Conservation (phyloP, 2,888 invertebrate species). For the Caenorhabditis zanzibari region DNA sequence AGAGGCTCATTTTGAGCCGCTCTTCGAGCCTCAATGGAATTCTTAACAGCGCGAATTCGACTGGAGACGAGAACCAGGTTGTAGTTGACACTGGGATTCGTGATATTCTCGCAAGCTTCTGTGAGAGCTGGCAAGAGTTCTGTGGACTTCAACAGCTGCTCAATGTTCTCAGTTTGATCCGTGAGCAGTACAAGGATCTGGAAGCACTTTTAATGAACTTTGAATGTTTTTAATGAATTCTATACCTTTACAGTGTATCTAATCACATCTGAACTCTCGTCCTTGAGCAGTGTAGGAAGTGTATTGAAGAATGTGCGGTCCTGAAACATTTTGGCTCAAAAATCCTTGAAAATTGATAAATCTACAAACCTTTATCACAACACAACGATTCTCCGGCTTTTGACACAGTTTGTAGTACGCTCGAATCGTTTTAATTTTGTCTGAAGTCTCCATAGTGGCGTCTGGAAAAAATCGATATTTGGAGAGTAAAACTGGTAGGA, state of each 20-base stretch:
- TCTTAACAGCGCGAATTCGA: conserved; percentile 62
- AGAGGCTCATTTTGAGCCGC: conserved; percentile 46
- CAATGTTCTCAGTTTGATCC: conserved; percentile 65
- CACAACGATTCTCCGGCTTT: conserved; percentile 61
- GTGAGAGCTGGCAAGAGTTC: conserved; percentile 48
- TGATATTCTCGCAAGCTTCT: conserved; percentile 62
- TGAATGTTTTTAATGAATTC: background rate
- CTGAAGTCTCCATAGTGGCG: conserved; percentile 1
- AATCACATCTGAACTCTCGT: conserved; percentile 64
- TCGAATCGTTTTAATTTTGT: conserved; percentile 61
- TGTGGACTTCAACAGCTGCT: conserved; percentile 51
- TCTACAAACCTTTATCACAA: conserved; percentile 65
- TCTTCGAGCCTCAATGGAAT: conserved; percentile 43
- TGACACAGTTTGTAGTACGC: conserved; percentile 71
- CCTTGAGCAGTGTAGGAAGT: conserved; percentile 55
- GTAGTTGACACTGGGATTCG: conserved; percentile 66
- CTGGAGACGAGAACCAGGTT: conserved; percentile 68
- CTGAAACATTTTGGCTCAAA: conserved; percentile 29
- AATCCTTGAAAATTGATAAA: background rate
- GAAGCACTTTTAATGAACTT: background rate
- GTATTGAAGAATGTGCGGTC: conserved; percentile 66
- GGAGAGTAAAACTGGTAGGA: background rate
- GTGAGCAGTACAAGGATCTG: conserved; percentile 69
- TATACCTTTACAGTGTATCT: conserved; percentile 66
- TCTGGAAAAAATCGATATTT: conserved; percentile 38